Evolutionary conservation across 2,113 vertebrate genomes (phyloP).

Genomic region (Chionodraco myersi): DNA sequence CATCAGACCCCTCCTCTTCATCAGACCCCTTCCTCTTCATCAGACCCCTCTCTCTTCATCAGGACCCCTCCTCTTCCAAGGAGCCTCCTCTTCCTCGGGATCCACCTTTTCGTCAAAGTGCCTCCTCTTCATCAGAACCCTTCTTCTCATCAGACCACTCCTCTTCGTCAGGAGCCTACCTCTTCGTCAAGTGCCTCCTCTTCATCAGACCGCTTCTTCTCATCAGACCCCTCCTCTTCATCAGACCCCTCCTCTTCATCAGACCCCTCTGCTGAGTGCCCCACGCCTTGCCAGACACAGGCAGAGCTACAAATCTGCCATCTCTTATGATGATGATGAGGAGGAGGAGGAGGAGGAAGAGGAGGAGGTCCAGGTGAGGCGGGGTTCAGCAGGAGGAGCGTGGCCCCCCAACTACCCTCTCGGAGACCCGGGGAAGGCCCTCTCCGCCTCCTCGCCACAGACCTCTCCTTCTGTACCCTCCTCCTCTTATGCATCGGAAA

Average conservation of each 20-base stretch:
- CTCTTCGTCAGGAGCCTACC: no score
- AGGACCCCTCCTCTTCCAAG: no score
- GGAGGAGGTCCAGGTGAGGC: slow-evolving; percentile 8
- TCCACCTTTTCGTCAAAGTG: no score
- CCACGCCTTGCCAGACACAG: slow-evolving; percentile 41
- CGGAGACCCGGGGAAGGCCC: background rate
- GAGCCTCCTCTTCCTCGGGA: no score
- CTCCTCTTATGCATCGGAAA: slow-evolving; percentile 22
- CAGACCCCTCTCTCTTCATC: no score
- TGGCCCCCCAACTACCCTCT: slow-evolving; percentile 31
- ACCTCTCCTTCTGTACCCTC: background rate
- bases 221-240: no score
- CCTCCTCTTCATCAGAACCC: no score
- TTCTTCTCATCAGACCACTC: no score
- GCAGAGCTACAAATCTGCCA: slow-evolving; percentile 71
- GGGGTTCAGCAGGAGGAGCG: slow-evolving; percentile 14
- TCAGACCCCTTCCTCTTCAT: no score
- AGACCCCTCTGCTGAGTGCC: background rate
- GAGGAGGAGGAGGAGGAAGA: slow-evolving; percentile 42
- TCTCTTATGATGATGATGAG: slow-evolving; percentile 59
- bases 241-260: background rate
- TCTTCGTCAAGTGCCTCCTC: no score
- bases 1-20: no score
- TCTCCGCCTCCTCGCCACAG: slow-evolving; percentile 42
- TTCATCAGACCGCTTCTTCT: no score